These are phyloP conservation scores for Mystacides longicornis DNA, from an alignment of 2,888 invertebrate species.

Conservation along the genomic window DNA sequence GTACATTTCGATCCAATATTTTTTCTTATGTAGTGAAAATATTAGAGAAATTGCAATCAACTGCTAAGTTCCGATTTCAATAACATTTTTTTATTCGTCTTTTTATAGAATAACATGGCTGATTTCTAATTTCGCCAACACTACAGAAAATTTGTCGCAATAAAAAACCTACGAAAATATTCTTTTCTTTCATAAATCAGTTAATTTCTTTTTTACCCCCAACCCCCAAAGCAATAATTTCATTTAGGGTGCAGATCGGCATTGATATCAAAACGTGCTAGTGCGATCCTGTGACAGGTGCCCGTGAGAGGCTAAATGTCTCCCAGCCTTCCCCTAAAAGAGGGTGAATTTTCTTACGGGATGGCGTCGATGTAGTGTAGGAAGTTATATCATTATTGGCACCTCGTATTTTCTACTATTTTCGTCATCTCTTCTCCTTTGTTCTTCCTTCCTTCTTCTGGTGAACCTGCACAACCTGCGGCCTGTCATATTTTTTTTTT, in stretches of 20 bases:
- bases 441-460: neutral
- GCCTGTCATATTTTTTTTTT: neutral
- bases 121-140: too few relatives aligned
- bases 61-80: too few relatives aligned
- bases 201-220: too few relatives aligned
- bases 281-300: conserved; percentile 21
- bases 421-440: neutral
- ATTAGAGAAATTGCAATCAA: too few relatives aligned
- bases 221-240: too few relatives aligned
- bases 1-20: too few relatives aligned
- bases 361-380: conserved; percentile 13
- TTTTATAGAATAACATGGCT: too few relatives aligned
- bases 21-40: too few relatives aligned
- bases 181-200: too few relatives aligned
- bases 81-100: too few relatives aligned
- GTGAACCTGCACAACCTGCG: neutral
- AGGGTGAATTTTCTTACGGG: conserved; percentile 17
- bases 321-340: conserved; percentile 5
- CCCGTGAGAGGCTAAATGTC: conserved; percentile 24
- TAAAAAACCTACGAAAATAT: too few relatives aligned
- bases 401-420: conserved; percentile 4
- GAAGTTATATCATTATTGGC: conserved; percentile 21
- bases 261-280: neutral
- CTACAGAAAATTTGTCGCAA: too few relatives aligned
- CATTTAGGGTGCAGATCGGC: neutral